Evolutionary conservation across 1,140 invertebrate genomes (phyloP).

Genomic region (Anastrepha obliqua): DNA sequence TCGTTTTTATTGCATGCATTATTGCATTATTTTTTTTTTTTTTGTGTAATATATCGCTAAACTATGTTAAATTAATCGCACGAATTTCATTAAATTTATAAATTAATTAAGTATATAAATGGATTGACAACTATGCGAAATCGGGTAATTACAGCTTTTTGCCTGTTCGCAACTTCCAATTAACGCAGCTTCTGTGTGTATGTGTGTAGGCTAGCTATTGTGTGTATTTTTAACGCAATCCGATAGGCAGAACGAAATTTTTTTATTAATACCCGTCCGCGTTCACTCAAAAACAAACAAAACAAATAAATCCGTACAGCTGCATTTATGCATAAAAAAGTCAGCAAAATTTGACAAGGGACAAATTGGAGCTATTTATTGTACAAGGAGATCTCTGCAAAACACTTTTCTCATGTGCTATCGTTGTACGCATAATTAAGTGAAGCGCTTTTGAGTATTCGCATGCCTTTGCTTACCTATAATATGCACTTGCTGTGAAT

Average conservation of each 20-base stretch:
- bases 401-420: background rate
- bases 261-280: no score
- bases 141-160: background rate
- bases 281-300: no score
- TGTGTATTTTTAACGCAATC: background rate
- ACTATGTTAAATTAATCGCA: background rate
- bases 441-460: background rate
- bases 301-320: no score
- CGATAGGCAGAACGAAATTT: background rate
- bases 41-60: background rate
- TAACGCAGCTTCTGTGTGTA: background rate
- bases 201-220: background rate
- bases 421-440: background rate
- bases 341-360: no score
- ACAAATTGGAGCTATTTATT: no score
- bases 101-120: conserved; percentile 13
- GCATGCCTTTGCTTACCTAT: background rate
- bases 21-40: no score
- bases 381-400: background rate
- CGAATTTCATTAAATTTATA: background rate
- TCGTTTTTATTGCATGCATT: no score
- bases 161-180: no score
- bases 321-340: no score
- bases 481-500: background rate
- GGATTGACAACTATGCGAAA: background rate